A percentile compares a stretch with the other conserved stretches of the same genome.
Conservation (phyloP, 2,113 vertebrate species). For the Pipra filicauda region DNA sequence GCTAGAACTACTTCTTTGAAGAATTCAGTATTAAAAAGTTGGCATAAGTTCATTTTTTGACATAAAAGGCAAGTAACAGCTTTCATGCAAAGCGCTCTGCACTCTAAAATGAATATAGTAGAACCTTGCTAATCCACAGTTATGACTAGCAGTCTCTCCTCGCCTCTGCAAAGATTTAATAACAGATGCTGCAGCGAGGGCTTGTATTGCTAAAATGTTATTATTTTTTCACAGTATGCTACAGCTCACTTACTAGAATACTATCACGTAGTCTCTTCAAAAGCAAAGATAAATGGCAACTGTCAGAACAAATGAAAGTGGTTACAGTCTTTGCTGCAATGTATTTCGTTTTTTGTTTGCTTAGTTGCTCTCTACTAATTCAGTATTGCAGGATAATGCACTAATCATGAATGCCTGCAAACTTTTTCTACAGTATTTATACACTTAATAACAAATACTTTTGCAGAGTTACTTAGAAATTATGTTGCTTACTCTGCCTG, state of each 20-base stretch:
- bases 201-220: constrained; percentile 42
- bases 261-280: neutral
- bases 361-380: neutral
- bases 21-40: constrained; percentile 4
- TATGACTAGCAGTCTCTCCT: constrained; percentile 29
- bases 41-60: constrained; percentile 3
- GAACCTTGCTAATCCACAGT: constrained; percentile 46
- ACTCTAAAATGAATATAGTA: neutral
- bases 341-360: constrained; percentile 9
- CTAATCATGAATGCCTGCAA: neutral
- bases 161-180: constrained; percentile 54
- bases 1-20: neutral
- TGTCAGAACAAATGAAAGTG: neutral
- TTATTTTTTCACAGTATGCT: constrained; percentile 32
- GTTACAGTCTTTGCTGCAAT: neutral
- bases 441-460: neutral
- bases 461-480: neutral
- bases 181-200: constrained; percentile 48
- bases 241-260: neutral
- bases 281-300: constrained; percentile 27
- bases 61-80: neutral
- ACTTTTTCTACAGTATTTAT: neutral
- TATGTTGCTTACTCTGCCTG: neutral
- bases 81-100: neutral
- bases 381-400: neutral